Evolutionary conservation across 2,113 vertebrate genomes (phyloP).

Genomic region (Pterophyllum scalare): DNA sequence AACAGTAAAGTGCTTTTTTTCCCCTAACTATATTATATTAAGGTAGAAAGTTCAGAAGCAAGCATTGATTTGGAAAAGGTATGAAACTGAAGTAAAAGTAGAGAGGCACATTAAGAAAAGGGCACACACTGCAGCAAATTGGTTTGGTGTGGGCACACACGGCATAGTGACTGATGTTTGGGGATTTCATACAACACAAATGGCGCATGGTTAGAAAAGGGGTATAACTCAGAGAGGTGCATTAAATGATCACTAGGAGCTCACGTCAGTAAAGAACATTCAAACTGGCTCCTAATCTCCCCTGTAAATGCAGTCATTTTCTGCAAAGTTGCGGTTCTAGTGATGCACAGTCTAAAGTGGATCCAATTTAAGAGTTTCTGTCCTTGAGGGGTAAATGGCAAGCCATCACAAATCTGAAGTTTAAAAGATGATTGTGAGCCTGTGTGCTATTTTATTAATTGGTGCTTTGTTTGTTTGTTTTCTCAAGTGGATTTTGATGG

Average conservation of each 20-base stretch:
- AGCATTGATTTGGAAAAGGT: not conserved
- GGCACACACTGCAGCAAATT: not conserved
- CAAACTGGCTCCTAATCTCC: not conserved
- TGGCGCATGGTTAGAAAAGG: not conserved
- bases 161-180: not conserved
- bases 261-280: not conserved
- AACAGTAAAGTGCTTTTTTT: not conserved
- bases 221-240: not conserved
- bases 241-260: not conserved
- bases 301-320: not conserved
- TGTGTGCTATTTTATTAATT: not conserved
- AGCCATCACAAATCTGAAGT: not conserved
- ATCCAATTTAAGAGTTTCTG: not conserved
- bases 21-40: not conserved
- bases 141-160: not conserved
- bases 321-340: not conserved
- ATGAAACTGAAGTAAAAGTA: not conserved
- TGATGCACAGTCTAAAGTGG: not conserved
- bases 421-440: not conserved
- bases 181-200: not conserved
- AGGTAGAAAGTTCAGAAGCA: not conserved
- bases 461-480: conserved; percentile 2
- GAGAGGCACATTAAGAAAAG: not conserved
- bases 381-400: not conserved
- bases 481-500: not conserved